Evolutionary conservation across 2,888 invertebrate species (phyloP).

Genomic region (Apamea crenata): DNA sequence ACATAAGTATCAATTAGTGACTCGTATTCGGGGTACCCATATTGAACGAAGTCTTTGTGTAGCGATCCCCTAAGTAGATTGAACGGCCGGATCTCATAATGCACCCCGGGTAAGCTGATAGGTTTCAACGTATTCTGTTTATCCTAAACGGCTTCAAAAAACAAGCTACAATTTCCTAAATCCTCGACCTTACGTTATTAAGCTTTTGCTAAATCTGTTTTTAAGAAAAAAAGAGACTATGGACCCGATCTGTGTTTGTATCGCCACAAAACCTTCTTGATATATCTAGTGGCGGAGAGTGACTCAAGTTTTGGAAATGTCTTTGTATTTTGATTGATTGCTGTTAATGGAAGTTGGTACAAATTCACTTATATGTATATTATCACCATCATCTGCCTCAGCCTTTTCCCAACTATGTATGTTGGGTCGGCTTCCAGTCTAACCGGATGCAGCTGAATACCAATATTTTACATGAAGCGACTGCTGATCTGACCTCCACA

Average conservation of each 20-base stretch:
- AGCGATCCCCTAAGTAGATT: conserved; percentile 38
- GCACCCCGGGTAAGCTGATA: conserved; percentile 49
- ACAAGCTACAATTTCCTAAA: conserved; percentile 56
- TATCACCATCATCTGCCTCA: no score
- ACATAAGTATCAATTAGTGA: conserved; percentile 46
- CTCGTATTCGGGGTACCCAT: conserved; percentile 31
- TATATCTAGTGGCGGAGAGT: background rate
- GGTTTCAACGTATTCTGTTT: conserved; percentile 51
- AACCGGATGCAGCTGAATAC: no score
- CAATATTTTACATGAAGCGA: no score
- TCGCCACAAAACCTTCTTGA: background rate
- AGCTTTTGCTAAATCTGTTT: conserved; percentile 36
- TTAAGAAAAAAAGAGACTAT: conserved; percentile 29
- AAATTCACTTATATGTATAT: background rate
- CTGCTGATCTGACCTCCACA: no score
- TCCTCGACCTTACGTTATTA: conserved; percentile 39
- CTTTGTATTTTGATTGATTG: background rate
- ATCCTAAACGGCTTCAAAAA: conserved; percentile 49
- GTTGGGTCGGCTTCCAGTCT: no score
- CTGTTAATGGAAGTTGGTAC: background rate
- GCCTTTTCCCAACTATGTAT: no score
- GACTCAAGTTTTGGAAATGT: background rate
- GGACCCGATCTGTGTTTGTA: conserved; percentile 5
- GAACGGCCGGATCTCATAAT: conserved; percentile 46
- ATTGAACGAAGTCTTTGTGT: conserved; percentile 43